Conservation (phyloP, 2,113 vertebrate genomes). For the Gambusia holbrooki region DNA sequence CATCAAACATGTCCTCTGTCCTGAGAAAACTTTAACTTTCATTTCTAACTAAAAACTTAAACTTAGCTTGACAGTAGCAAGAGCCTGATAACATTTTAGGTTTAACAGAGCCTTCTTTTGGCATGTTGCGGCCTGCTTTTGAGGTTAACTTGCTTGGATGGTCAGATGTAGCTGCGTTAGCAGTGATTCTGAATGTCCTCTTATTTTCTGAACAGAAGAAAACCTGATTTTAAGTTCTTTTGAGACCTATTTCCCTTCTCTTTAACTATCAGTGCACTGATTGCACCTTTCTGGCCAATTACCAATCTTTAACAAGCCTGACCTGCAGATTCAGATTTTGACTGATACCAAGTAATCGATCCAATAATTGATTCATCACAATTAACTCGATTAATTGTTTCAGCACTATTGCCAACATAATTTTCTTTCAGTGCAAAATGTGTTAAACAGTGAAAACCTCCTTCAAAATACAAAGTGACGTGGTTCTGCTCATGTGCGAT, state of each 20-base stretch:
- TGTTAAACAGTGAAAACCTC: neutral
- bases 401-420: too few species aligned
- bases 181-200: neutral
- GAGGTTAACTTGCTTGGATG: neutral
- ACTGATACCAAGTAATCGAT: too few species aligned
- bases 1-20: too few species aligned
- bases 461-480: neutral
- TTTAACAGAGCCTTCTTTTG: neutral
- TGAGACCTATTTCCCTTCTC: neutral
- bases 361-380: too few species aligned
- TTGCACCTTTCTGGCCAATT: too few species aligned
- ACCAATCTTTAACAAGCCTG: too few species aligned
- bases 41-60: neutral
- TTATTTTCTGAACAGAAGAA: neutral
- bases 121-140: neutral
- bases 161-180: neutral
- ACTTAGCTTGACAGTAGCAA: neutral
- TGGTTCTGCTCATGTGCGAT: too few species aligned
- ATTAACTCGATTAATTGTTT: too few species aligned
- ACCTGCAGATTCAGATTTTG: too few species aligned
- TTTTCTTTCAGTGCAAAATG: too few species aligned
- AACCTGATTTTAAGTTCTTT: neutral
- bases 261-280: too few species aligned
- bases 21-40: neutral
- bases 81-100: neutral